Evolutionary conservation across 2,888 invertebrate genomes (phyloP).

Genomic region (Napeogenes sylphis): DNA sequence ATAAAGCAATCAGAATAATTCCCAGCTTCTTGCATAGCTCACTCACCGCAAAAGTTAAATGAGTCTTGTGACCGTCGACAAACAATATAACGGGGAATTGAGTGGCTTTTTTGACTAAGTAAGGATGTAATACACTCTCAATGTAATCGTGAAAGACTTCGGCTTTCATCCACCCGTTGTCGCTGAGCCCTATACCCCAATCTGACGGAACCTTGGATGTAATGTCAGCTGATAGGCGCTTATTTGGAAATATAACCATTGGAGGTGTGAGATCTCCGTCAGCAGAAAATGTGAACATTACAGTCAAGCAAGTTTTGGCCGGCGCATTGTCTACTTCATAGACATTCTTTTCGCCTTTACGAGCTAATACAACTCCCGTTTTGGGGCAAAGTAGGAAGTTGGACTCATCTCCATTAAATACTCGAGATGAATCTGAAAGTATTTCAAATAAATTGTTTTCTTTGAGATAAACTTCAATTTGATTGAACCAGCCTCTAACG

Average conservation of each 20-base stretch:
- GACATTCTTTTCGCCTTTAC: too few relatives aligned
- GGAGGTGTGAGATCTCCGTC: too few relatives aligned
- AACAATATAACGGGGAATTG: constrained; percentile 28
- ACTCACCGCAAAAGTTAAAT: constrained; percentile 22
- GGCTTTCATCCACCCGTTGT: constrained; percentile 48
- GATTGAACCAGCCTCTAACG: constrained; percentile 33
- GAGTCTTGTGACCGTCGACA: constrained; percentile 33
- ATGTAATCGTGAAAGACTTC: constrained; percentile 53
- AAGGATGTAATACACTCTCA: not conserved
- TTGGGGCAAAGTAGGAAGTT: constrained; percentile 6
- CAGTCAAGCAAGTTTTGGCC: too few relatives aligned
- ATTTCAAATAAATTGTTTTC: constrained; percentile 32
- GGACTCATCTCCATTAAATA: constrained; percentile 14
- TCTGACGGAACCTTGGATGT: too few relatives aligned
- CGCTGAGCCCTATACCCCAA: too few relatives aligned
- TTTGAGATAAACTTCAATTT: constrained; percentile 32
- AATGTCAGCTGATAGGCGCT: too few relatives aligned
- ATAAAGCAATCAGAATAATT: constrained; percentile 10
- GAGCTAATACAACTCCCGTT: not conserved
- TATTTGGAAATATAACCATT: too few relatives aligned
- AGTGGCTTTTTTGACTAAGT: constrained; percentile 15
- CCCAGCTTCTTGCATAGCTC: constrained; percentile 16
- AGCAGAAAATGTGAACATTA: too few relatives aligned
- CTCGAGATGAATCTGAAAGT: constrained; percentile 27
- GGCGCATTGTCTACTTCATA: too few relatives aligned